A percentile compares a stretch with the other conserved stretches of the same genome.
Evolutionary conservation across 2,113 vertebrate species (phyloP).

Genomic region (Pogona vitticeps): DNA sequence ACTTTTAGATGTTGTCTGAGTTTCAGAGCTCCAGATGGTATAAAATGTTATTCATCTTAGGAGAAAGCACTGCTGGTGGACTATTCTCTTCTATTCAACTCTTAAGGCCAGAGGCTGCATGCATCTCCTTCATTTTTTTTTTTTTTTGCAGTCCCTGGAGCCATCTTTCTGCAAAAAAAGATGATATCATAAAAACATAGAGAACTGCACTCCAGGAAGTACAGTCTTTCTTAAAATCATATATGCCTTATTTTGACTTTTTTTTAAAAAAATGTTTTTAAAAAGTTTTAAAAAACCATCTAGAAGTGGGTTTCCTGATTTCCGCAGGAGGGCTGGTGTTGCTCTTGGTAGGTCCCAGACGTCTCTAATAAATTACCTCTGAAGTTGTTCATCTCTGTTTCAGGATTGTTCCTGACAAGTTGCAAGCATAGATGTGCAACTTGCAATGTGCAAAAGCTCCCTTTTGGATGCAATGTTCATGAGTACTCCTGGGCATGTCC

Average conservation of each 20-base stretch:
- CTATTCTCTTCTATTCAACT: neutral
- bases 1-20: neutral
- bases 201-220: too few species aligned
- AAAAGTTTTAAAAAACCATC: too few species aligned
- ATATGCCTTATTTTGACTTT: too few species aligned
- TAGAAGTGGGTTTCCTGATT: too few species aligned
- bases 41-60: neutral
- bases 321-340: too few species aligned
- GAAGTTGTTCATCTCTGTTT: neutral
- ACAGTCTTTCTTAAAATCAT: too few species aligned
- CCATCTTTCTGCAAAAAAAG: too few species aligned
- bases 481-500: neutral
- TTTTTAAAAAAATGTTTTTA: too few species aligned
- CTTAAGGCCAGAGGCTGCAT: neutral
- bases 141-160: too few species aligned
- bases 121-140: too few species aligned
- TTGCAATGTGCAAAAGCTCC: neutral
- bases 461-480: neutral
- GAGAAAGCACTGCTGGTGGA: neutral
- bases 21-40: neutral
- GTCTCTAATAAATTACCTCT: neutral
- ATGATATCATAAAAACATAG: too few species aligned
- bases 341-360: too few species aligned
- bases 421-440: neutral
- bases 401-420: neutral